Conservation (phyloP, 2,113 vertebrate species). For the Piaya cayana region DNA sequence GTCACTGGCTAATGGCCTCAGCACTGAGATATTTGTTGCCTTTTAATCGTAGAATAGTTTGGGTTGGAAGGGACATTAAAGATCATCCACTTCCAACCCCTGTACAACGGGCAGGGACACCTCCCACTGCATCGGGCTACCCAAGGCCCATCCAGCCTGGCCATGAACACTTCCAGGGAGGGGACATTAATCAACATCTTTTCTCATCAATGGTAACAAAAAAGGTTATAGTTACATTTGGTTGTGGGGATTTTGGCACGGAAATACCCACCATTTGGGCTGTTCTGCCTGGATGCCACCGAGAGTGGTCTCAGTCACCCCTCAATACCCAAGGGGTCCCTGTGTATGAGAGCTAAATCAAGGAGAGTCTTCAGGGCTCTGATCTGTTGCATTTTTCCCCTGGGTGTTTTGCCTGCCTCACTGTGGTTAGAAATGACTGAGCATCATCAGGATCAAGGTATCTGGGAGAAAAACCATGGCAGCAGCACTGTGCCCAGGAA, state of each 20-base stretch:
- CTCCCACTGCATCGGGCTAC: too few species aligned
- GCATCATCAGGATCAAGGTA: rapidly evolving
- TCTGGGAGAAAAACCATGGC: not conserved
- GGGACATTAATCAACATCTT: not conserved
- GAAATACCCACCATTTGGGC: not conserved
- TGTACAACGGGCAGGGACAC: too few species aligned
- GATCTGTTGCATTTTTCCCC: not conserved
- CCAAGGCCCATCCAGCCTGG: too few species aligned
- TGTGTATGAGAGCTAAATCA: rapidly evolving
- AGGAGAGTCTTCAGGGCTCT: not conserved
- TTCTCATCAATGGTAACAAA: not conserved
- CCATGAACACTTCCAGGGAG: too few species aligned
- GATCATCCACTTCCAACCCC: too few species aligned
- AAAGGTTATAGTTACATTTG: not conserved
- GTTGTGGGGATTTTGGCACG: not conserved
- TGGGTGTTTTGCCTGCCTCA: rapidly evolving
- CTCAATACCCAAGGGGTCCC: not conserved
- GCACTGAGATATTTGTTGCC: not conserved
- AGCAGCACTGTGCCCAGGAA: not conserved
- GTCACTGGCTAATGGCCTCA: not conserved
- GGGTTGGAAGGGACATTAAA: too few species aligned
- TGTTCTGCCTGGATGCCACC: not conserved
- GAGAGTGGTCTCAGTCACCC: not conserved
- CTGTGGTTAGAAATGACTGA: not conserved
- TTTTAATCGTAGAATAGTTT: too few species aligned